phyloP scores from a whole-genome alignment of 2,797 vertebrate genomes.

The Tadarida brasiliensis region DNA sequence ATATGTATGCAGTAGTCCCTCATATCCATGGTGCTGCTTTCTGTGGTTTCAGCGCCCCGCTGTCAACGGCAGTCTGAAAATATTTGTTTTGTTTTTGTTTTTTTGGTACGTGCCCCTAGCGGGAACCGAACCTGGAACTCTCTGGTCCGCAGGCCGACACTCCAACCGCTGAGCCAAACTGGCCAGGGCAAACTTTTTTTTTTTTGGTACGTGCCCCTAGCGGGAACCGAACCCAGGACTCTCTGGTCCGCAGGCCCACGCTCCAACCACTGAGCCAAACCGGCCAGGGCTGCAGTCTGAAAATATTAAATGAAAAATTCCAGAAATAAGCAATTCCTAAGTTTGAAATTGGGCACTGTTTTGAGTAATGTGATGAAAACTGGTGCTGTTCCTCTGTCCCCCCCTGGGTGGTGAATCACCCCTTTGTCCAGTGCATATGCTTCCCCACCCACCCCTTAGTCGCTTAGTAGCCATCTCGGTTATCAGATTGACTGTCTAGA shows the following conservation, averaged over 20 bases:
- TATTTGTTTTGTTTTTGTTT: too few species aligned
- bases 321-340: neutral
- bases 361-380: neutral
- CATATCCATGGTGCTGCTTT: too few species aligned
- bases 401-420: neutral
- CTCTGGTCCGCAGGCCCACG: too few species aligned
- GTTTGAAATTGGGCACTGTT: neutral
- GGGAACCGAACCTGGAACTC: too few species aligned
- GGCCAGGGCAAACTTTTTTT: too few species aligned
- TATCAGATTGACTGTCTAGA: neutral
- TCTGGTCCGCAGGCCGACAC: too few species aligned
- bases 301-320: neutral
- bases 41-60: neutral
- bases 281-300: too few species aligned
- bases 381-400: neutral
- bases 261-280: too few species aligned
- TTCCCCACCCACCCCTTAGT: neutral
- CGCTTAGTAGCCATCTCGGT: fast-evolving
- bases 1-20: neutral
- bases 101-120: too few species aligned
- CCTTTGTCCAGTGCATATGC: neutral
- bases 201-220: too few species aligned
- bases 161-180: too few species aligned
- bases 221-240: too few species aligned
- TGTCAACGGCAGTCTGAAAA: neutral